Evolutionary conservation across 2,797 vertebrate species (phyloP), one percentile per base, ranked within the genome.

Genomic region (Siniperca obscura): DNA sequence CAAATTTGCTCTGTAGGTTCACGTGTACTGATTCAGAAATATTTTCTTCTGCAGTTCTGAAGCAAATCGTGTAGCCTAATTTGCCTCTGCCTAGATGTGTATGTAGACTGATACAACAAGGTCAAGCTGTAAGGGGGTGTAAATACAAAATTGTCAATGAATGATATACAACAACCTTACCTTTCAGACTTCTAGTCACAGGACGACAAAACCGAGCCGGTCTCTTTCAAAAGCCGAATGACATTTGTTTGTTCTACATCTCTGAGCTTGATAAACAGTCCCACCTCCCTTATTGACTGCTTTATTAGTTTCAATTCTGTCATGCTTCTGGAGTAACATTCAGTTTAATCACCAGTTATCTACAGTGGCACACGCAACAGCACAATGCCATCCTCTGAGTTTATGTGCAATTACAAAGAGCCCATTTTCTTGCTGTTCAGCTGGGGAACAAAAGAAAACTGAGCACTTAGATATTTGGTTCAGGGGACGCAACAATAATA

Each of bases 231-330:
- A 70, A 71, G 66, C 70, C 4, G 10, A 55, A 38, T 59, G 66
- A 76, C 84, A 48, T 81, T 74, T 77, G 68, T 89, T 82, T 88
- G 75, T 78, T 85, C 79, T 83, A 77, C 84, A 79, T 87, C 85
- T 73, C 76, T 48, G 64, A 61, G 81, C 78, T 83, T 87, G 80
- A 87, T 86, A 82, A 87, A 87, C 80, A 85, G 78, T 73, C 80
- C 74, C 64, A 70, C 82, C 81, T 91, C 73, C 72, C 62, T 90
- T 80, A 91, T 87, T 87, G 90, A 93, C 90, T 92, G 84, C 90
- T 92, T 92, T 93, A 94, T 94, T 94, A 86, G 86, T 80, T 93
- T 86, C 78, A 91, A 82, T 92, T 86, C 80, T 90, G 87, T 78
- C 83, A 89, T 86, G 84, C 91, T 88, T 77, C 73, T 78, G 78